A percentile compares a stretch with the other conserved stretches of the same genome.
Conservation (phyloP, 2,888 invertebrate species). For the Trichopoda pennipes region DNA sequence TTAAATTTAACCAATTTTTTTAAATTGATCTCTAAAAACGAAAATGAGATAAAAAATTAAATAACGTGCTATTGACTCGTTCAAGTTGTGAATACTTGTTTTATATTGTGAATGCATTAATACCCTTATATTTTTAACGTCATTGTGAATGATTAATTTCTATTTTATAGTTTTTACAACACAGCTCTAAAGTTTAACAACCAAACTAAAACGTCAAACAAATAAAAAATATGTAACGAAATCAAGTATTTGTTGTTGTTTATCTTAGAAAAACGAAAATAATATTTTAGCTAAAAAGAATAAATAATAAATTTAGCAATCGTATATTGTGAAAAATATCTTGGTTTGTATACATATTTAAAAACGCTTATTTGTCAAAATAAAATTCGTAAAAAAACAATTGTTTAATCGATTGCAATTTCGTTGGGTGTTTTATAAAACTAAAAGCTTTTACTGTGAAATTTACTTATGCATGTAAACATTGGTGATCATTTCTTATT, state of each 20-base stretch:
- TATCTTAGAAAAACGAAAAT: slow-evolving; percentile 4
- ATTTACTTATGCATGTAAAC: not conserved
- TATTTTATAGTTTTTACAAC: slow-evolving; percentile 5
- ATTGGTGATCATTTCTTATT: not conserved
- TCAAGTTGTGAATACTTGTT: slow-evolving; percentile 29
- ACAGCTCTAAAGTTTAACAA: slow-evolving; percentile 1
- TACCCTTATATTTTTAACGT: not conserved
- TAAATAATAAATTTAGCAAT: not conserved
- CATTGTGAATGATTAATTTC: slow-evolving; percentile 19
- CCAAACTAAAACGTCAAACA: slow-evolving; percentile 62
- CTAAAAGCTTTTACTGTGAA: too few relatives aligned
- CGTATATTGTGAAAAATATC: too few relatives aligned
- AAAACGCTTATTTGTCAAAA: too few relatives aligned
- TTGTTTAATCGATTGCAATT: slow-evolving; percentile 38
- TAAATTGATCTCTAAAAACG: slow-evolving; percentile 77
- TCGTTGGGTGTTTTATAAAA: slow-evolving; percentile 14
- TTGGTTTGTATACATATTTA: too few relatives aligned
- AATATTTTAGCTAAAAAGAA: not conserved
- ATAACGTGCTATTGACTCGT: slow-evolving; percentile 18
- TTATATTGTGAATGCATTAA: slow-evolving; percentile 34
- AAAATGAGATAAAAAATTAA: slow-evolving; percentile 40
- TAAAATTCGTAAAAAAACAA: not conserved
- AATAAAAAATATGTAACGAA: slow-evolving; percentile 39
- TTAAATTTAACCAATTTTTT: slow-evolving; percentile 78
- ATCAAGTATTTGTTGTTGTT: slow-evolving; percentile 27